phyloP scores from a whole-genome alignment of 2,888 invertebrate species.

The Lasioglossum leucozonium region DNA sequence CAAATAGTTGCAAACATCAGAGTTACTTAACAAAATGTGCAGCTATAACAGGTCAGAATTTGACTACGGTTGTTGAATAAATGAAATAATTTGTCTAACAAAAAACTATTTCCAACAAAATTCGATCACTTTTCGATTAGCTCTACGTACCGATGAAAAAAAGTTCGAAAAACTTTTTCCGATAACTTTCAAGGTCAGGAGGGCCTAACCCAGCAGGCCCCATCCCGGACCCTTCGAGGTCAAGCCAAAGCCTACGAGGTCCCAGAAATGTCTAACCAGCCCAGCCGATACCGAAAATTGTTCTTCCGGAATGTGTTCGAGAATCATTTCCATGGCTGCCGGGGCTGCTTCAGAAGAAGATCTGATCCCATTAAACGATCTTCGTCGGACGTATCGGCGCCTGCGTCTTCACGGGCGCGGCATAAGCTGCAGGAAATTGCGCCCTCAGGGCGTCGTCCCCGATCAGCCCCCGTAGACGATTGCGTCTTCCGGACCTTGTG shows the following conservation, averaged over 20 bases:
- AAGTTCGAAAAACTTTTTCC: no score
- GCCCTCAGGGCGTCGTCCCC: conserved; percentile 71
- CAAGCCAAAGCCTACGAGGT: neutral
- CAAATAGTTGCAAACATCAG: no score
- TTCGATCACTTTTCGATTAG: no score
- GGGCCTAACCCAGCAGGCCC: no score
- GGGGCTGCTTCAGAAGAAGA: neutral
- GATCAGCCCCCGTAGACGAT: conserved; percentile 69
- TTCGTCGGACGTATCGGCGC: conserved; percentile 48
- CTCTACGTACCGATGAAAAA: no score
- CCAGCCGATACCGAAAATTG: neutral
- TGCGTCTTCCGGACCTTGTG: conserved; percentile 62
- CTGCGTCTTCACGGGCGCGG: conserved; percentile 60
- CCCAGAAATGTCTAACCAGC: neutral
- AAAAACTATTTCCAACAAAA: no score
- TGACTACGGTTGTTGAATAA: no score
- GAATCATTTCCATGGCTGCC: neutral
- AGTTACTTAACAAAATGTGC: no score
- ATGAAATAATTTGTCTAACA: no score
- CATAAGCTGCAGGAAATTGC: conserved; percentile 70
- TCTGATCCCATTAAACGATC: conserved; percentile 47
- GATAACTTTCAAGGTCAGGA: no score
- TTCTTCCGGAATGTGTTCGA: neutral
- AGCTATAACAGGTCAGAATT: no score
- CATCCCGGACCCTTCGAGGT: no score